Evolutionary conservation across 1,140 invertebrate genomes (phyloP), one percentile per base, ranked within the genome.

Genomic region (Bicyclus anynana): DNA sequence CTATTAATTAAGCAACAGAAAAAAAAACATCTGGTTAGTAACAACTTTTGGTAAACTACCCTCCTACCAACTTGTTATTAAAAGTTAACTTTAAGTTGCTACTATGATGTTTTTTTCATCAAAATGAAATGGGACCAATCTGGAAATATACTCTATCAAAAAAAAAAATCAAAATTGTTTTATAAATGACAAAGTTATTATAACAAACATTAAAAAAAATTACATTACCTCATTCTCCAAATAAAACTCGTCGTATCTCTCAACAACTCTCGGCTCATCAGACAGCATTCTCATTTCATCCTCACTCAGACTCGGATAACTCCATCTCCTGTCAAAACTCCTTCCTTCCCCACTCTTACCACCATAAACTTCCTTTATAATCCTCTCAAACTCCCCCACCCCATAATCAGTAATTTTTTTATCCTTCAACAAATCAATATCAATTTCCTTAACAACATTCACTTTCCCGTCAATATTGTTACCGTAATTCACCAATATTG

Each of bases 261-360:
- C 55, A 0, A 81, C 72, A 0, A 74, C 5, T 16, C 20, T 35
- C 0, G 78, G 71, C 1, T 77, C 78, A 47, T 82, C 78, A 0
- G 73, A 64, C 27, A 86, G 21, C 80, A 86, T 82, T 29, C 83
- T 72, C 71, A 82, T 57, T 37, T 85, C 80, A 1, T 82, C 76
- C 1, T 70, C 72, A 53, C 49, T 77, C 16, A 82, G 18, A 14
- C 16, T 58, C 0, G 71, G 59, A 37, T 69, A 78, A 6, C 29
- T 53, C 6, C 53, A 18, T n/a, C 65, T 67, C 35, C 64, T 64
- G 12, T 51, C 47, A 9, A 60, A n/a, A n/a, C 52, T 62, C 21
- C 50, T 62, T 7, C 26, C 2, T 6, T n/a, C 18, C 9, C 14
- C 48, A 21, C 0, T 5, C 29, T 38, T 54, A 38, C 29, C 29